Conservation (phyloP, 2,888 invertebrate species). For the Nasonia oneida region DNA sequence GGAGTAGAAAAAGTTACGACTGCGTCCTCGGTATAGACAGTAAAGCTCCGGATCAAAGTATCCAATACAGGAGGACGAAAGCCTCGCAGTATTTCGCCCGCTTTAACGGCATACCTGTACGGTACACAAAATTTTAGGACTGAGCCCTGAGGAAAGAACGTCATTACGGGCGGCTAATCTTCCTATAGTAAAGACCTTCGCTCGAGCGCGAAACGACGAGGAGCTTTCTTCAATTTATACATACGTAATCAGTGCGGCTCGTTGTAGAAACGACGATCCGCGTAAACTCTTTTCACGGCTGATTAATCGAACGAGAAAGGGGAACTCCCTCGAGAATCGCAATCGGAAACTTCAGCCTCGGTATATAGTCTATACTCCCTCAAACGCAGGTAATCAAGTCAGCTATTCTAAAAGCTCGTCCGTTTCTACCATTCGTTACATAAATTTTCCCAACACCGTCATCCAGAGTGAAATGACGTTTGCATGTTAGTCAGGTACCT, state of each 20-base stretch:
- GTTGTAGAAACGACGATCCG: background rate
- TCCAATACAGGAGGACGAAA: background rate
- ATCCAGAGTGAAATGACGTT: background rate
- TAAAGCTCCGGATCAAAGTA: background rate
- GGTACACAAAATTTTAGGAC: background rate
- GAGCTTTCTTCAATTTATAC: background rate
- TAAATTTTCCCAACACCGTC: too few species aligned
- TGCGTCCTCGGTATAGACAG: background rate
- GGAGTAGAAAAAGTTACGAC: background rate
- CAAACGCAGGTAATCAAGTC: background rate
- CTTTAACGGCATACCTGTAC: background rate
- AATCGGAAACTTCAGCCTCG: background rate
- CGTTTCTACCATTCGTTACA: too few species aligned
- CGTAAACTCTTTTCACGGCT: background rate
- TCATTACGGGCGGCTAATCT: too few species aligned
- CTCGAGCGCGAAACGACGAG: too few species aligned
- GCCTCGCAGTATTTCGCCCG: background rate
- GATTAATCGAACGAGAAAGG: background rate
- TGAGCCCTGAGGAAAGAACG: too few species aligned
- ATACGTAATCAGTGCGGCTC: background rate
- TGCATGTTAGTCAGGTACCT: background rate
- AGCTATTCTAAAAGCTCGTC: background rate
- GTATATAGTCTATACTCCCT: background rate
- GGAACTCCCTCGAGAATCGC: background rate
- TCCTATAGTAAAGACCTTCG: too few species aligned